A percentile compares a stretch with the other conserved stretches of the same genome.
phyloP scores from a whole-genome alignment of 2,797 vertebrate genomes.

The Phalanger gymnotis region DNA sequence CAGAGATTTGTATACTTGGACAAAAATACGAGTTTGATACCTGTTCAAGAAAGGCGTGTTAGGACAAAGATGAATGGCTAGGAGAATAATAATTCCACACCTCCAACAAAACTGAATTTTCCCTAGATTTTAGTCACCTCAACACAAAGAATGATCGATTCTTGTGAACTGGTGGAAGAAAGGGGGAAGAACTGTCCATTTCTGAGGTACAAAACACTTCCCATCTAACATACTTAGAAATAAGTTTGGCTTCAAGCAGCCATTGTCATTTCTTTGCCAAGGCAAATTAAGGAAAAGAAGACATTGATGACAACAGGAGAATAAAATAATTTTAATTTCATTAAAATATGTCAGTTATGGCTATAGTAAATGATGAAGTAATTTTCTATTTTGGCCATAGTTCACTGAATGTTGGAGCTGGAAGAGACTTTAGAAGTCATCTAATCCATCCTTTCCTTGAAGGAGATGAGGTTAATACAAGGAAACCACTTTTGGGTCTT shows the following conservation, averaged over 20 bases:
- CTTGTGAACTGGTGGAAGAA: background rate
- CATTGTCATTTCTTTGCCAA: background rate
- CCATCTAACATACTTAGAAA: background rate
- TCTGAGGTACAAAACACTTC: background rate
- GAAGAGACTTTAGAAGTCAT: background rate
- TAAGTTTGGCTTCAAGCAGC: background rate
- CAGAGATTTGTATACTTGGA: background rate
- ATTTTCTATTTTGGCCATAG: background rate
- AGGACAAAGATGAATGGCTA: background rate
- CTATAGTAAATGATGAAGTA: background rate
- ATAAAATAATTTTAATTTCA: background rate
- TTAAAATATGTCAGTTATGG: background rate
- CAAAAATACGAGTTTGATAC: slow-evolving; percentile 12
- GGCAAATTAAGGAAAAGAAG: slow-evolving; percentile 12
- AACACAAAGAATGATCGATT: background rate
- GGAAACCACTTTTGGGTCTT: background rate
- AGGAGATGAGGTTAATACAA: background rate
- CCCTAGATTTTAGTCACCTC: background rate
- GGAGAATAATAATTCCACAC: background rate
- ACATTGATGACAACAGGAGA: background rate
- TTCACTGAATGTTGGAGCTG: background rate
- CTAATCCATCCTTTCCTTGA: background rate
- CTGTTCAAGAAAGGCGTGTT: background rate
- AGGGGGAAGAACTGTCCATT: rapidly evolving
- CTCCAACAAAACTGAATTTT: background rate